Percentiles rank a stretch among this genome's conserved stretches.
Conservation (phyloP, 2,888 invertebrate genomes). For the Scaptomyza parva region DNA sequence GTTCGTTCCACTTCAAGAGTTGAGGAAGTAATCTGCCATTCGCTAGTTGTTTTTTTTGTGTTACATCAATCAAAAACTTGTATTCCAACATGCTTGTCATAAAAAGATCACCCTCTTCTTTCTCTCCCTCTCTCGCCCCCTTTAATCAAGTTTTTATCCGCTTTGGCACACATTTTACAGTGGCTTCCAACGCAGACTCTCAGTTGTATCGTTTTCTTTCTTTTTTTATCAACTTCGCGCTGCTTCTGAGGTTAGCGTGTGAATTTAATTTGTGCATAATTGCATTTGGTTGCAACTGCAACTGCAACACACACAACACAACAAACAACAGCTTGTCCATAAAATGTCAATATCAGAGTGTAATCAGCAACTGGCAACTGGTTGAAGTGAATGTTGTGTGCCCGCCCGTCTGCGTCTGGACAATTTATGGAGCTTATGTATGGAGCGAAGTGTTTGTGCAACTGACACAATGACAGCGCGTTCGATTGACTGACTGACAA, state of each 20-base stretch:
- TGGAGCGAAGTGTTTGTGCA: conserved; percentile 47
- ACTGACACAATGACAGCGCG: conserved; percentile 59
- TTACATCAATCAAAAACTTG: conserved; percentile 40
- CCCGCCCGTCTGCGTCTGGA: conserved; percentile 35
- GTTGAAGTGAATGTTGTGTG: conserved; percentile 37
- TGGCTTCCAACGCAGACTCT: conserved; percentile 37
- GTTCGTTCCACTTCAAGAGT: conserved; percentile 9
- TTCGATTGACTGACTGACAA: conserved; percentile 35
- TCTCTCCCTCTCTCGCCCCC: background rate
- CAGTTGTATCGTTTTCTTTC: conserved; percentile 11
- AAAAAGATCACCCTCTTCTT: conserved; percentile 24
- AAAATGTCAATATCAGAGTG: conserved; percentile 74
- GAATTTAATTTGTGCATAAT: conserved; percentile 77
- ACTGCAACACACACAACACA: no score
- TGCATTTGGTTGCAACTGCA: conserved; percentile 38
- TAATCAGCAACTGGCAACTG: conserved; percentile 58
- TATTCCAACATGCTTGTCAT: conserved; percentile 58
- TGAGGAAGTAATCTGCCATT: conserved; percentile 20
- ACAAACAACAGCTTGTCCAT: no score
- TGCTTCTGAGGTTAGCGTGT: conserved; percentile 67
- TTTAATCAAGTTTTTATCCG: background rate
- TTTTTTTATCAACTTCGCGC: conserved; percentile 8
- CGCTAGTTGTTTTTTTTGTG: conserved; percentile 17
- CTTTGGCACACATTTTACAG: conserved; percentile 58
- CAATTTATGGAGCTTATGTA: conserved; percentile 41